Conservation (phyloP, 2,888 invertebrate species). For the Pristionchus maxplancki region DNA sequence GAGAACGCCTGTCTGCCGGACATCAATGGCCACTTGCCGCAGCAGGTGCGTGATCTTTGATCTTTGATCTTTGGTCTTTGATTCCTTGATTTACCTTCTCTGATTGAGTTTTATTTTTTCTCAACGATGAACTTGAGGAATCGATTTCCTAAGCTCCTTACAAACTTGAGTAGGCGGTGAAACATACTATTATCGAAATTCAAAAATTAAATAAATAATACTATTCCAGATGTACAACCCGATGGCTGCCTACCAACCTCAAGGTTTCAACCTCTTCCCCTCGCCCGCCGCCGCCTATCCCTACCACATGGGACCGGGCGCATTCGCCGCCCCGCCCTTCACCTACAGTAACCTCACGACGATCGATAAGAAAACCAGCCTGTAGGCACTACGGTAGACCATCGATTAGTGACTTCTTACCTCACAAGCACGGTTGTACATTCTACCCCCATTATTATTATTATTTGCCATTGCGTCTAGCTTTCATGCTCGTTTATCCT, state of each 20-base stretch:
- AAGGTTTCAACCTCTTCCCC: conserved; percentile 37
- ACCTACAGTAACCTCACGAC: neutral
- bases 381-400: conserved; percentile 2
- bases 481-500: neutral
- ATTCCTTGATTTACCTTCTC: neutral
- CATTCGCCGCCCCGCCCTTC: neutral
- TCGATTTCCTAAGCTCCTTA: too few relatives aligned
- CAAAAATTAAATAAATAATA: neutral
- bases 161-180: neutral
- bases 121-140: too few relatives aligned
- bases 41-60: conserved; percentile 4
- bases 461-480: conserved; percentile 14
- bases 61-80: neutral
- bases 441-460: too few relatives aligned
- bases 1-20: conserved; percentile 48
- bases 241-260: conserved; percentile 6
- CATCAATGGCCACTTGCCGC: neutral
- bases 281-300: neutral
- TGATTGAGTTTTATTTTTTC: neutral
- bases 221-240: conserved; percentile 44
- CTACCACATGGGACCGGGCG: neutral
- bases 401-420: neutral
- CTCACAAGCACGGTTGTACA: conserved; percentile 40
- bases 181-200: neutral
- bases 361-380: neutral